phyloP scores from a whole-genome alignment of 1,140 invertebrate genomes.

The Trissolcus basalis region DNA sequence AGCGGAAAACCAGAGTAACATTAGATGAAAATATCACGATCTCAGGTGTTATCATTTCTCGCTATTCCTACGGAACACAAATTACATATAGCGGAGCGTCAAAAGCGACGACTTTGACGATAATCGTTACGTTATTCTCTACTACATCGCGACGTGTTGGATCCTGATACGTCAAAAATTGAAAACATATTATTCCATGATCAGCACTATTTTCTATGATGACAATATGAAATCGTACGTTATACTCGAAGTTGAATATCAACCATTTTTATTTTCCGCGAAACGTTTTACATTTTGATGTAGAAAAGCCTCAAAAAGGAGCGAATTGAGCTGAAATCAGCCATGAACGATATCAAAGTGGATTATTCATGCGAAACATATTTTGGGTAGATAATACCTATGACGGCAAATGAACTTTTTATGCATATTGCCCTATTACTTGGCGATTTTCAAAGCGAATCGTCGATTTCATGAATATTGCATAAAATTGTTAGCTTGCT shows the following conservation, averaged over 20 bases:
- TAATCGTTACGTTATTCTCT: no score
- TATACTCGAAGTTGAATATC: not conserved
- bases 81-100: not conserved
- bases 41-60: not conserved
- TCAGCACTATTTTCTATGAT: no score
- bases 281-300: slow-evolving; percentile 39
- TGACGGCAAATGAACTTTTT: slow-evolving; percentile 54
- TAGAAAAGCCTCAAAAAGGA: slow-evolving; percentile 26
- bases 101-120: no score
- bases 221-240: no score
- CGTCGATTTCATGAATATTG: slow-evolving; percentile 50
- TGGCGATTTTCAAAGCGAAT: slow-evolving; percentile 51
- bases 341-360: slow-evolving; percentile 51
- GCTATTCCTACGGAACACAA: not conserved
- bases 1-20: slow-evolving; percentile 4
- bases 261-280: not conserved
- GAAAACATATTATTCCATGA: no score
- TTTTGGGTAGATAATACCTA: slow-evolving; percentile 51
- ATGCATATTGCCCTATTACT: slow-evolving; percentile 53
- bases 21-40: slow-evolving; percentile 1
- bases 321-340: slow-evolving; percentile 32
- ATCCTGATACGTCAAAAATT: no score
- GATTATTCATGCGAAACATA: slow-evolving; percentile 57
- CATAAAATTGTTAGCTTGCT: slow-evolving; percentile 45
- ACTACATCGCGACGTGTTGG: no score